Conservation (phyloP, 92 coral and sea anemone genomes). For the Actinostola sp. region DNA sequence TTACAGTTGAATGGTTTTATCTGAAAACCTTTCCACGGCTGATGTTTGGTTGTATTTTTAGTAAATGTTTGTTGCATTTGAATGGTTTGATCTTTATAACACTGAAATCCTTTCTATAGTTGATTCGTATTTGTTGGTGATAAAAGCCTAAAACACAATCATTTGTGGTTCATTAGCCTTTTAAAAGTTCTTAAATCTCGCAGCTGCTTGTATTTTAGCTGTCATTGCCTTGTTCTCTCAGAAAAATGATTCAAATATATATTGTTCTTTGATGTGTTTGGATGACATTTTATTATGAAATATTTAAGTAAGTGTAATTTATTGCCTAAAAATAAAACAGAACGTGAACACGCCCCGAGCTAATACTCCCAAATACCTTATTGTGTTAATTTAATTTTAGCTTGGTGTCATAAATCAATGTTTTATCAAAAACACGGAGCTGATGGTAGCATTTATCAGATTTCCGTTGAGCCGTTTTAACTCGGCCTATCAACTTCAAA, state of each 20-base stretch:
- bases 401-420: neutral
- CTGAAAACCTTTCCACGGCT: too few species aligned
- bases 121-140: too few species aligned
- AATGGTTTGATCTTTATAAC: neutral
- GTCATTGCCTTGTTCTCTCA: too few species aligned
- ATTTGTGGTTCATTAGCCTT: slow-evolving; percentile 11
- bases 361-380: neutral
- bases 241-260: too few species aligned
- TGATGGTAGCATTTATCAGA: neutral
- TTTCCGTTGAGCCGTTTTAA: slow-evolving; percentile 8
- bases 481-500: slow-evolving; percentile 13
- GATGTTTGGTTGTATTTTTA: too few species aligned
- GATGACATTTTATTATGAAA: neutral
- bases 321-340: neutral
- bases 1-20: too few species aligned
- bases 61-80: neutral
- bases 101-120: neutral
- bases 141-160: slow-evolving; percentile 5
- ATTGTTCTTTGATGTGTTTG: neutral
- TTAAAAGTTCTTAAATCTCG: neutral
- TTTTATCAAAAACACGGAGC: neutral
- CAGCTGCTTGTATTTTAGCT: neutral
- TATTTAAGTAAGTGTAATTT: neutral
- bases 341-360: neutral
- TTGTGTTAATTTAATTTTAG: neutral